Evolutionary conservation across 2,113 vertebrate species (phyloP), one percentile per base, ranked within the genome.

Genomic region (Synchiropus splendidus): DNA sequence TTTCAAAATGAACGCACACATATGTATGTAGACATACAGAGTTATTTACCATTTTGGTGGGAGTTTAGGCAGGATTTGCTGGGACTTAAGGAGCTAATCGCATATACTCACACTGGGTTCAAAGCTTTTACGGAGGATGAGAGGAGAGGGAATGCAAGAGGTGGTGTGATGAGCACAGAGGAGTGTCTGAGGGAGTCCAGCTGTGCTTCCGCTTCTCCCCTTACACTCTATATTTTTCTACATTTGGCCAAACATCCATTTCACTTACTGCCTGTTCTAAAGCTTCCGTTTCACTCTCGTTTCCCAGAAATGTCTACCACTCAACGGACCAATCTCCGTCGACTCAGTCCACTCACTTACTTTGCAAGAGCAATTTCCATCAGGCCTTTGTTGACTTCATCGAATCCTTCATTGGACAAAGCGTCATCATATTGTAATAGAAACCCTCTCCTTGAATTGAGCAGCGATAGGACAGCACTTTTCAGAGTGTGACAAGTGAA

Each of bases 201-300:
- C 45, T 57, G 42, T 45, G 54, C 59, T 47, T 49, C 44, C 51
- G 54, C 48, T 57, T 40, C 33, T 40, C 54, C 42, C 15, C 55
- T 58, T 36, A 33, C 36, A 30, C 54, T 53, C 52, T 67, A 45
- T 48, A 68, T 70, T 73, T 56, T 66, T 61, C 54, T 64, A 56
- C 54, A 73, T 78, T 74, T 74, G 61, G 43, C 54, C 64, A 69
- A 71, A 67, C 68, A 61, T 72, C 58, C 58, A 55, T 72, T 74
- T 58, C 53, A 46, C 40, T 56, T 62, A 32, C 12, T 31, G 59
- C 45, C 60, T 47, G 36, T 36, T 44, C 27, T 46, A 45, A 54
- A 63, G 42, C 56, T 50, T 57, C 48, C 57, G 64, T 64, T 53
- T 27, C 31, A 15, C 37, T 50, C 31, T 45, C 15, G 10, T 27